These are phyloP conservation scores for Sorex fumeus DNA, from an alignment of 2,113 vertebrate genomes.

Conservation along the genomic window DNA sequence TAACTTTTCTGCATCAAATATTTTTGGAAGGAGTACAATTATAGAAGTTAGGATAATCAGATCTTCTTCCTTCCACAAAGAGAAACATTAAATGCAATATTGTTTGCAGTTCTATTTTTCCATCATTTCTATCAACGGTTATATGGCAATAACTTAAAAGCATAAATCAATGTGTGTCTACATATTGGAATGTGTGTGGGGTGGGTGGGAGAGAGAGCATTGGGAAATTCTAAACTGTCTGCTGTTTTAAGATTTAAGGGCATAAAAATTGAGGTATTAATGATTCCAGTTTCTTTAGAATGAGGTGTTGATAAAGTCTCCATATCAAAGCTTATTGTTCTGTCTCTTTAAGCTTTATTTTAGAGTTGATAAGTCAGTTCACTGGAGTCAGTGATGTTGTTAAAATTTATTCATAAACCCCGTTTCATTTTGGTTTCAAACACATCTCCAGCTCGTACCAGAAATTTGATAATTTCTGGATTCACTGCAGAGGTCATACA, in stretches of 20 bases:
- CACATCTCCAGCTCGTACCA: background rate
- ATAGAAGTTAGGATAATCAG: background rate
- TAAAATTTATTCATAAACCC: background rate
- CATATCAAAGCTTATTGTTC: background rate
- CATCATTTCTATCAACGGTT: background rate
- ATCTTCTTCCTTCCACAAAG: background rate
- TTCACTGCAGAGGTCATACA: background rate
- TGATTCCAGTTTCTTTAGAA: slow-evolving; percentile 7
- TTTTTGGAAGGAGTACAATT: background rate
- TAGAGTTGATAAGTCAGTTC: background rate
- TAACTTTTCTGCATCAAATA: background rate
- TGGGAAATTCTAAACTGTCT: background rate
- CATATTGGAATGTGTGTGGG: background rate
- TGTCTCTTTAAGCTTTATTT: background rate
- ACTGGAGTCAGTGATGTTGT: background rate
- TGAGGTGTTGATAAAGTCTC: background rate
- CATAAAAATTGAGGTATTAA: background rate
- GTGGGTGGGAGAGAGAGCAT: no score
- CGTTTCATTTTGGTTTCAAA: background rate
- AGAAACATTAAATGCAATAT: background rate
- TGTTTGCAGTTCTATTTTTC: background rate
- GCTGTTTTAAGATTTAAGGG: slow-evolving; percentile 9
- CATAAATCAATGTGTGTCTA: background rate
- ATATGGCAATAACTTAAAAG: background rate
- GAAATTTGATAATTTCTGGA: background rate